Base-by-base conservation (phyloP, 2,113 vertebrate genomes). In the Pedionomus torquatus region DNA sequence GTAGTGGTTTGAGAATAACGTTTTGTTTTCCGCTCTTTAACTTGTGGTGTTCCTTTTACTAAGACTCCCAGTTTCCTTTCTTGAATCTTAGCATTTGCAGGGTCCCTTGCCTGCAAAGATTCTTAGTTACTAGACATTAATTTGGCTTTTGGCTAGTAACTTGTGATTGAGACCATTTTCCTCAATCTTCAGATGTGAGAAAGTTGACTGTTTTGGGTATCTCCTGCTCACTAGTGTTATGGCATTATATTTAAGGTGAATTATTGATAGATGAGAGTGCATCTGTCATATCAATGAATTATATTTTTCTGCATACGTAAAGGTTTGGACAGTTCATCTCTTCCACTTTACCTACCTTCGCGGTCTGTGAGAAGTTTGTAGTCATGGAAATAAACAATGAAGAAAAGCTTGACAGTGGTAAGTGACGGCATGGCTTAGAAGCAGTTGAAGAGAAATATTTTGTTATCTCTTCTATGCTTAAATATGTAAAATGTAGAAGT, bases 301-400 rank as follows among this genome's bases (percentile, higher is more conserved):
- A 39, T 63, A n/a, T 71, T 92, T 90, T 85, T 88, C 78, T 89
- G 31, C 96, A 6, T 69, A 21, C 70, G 37, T 97, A 31, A 98
- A 99, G 99, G 96, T 99, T 99, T 84, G 99, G 99, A 65, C 99
- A 99, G 97, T 99, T 99, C 96, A 98, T 99, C 97, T 99, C 99
- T 80, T 99, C 99, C 39, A 99, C 99, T 78, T 98, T 99, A 75
- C 99, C 99, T 81, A 99, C 99, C 0, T 99, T 99, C 83, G 99
- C 99, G 3, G 99, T 99, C 81, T 99, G 99, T 97, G 99, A 99
- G 98, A 99, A 99, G 98, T 99, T 99, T 98, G 99, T 99, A n/a
- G 98, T 99, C 80, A 99, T 99, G 99, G 99, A 99, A 96, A 98
- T 99, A 95, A 99, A 98, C 66, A 98, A 98, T 18, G 99, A 99